Base-by-base conservation (phyloP, 2,888 invertebrate species). In the Standfussiana lucernea region DNA sequence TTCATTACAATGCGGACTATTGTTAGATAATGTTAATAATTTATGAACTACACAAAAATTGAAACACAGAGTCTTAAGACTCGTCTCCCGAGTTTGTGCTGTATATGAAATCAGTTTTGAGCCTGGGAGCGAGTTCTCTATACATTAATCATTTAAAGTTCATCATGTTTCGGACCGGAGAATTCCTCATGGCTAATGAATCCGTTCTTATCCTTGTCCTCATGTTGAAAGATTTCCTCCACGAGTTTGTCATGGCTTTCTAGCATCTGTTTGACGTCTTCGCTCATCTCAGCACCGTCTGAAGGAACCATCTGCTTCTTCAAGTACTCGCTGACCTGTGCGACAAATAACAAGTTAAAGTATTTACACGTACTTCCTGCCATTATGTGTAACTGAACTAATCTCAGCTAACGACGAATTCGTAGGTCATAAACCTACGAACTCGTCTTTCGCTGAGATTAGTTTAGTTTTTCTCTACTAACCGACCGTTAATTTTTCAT, bases 81-180 rank as follows among this genome's bases (percentile, higher is more conserved):
- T 81, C 79, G 65, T 28, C 71, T 73, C 82, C 84, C 84, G 70
- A 40, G 37, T 35, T 62, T 81, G 74, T 78, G 77, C 77, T 69
- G 68, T 77, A 68, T 72, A 71, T 70, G 78, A 69, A 65, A 71
- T 75, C 68, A 61, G 72, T 77, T 66, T 68, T 70, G 72, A 73
- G 65, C 66, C 61, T n/a, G 73, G 80, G 78, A 85, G 65, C 72
- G 79, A 79, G 82, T 81, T 68, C 73, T 79, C 75, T 73, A 88
- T 71, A 37, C 24, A 70, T 82, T 74, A 68, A 72, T 72, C 32
- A 82, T 81, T 97, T 98, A 99, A 94, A 99, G 98, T 96, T 99
- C 99, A 94, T 99, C 99, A 95, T 99, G 99, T 94, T 99, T 99
- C 28, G 99, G 99, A 7, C 99, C 99, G 42, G 99, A 99, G 97